Percentiles rank a stretch among this genome's conserved stretches.
These are phyloP conservation scores for Stenchaetothrips biformis DNA, from an alignment of 2,888 invertebrate genomes.

Conservation along the genomic window DNA sequence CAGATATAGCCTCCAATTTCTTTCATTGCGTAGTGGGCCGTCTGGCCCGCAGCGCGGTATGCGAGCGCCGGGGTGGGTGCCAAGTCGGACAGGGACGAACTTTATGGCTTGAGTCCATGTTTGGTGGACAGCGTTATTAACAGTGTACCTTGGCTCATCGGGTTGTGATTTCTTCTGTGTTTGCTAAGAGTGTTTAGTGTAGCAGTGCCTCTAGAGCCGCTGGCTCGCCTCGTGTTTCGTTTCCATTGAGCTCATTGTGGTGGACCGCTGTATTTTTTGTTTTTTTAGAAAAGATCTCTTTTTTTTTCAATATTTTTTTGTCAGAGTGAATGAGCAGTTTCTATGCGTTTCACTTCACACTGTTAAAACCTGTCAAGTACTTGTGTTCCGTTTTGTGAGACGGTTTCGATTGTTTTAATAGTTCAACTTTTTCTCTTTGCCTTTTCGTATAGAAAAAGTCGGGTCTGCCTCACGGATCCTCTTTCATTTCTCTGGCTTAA, in stretches of 20 bases:
- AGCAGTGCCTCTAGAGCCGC: not conserved
- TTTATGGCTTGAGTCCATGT: not conserved
- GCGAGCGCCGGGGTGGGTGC: no score
- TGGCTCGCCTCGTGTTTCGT: not conserved
- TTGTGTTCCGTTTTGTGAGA: not conserved
- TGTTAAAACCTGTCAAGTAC: not conserved
- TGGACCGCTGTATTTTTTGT: not conserved
- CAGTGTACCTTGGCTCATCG: not conserved
- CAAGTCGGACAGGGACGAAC: no score
- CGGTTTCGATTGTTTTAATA: not conserved
- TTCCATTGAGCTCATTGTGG: not conserved
- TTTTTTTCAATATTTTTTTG: slow-evolving; percentile 22
- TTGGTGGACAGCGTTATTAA: not conserved
- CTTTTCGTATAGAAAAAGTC: no score
- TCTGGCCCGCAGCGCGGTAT: no score
- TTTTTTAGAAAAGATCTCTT: not conserved
- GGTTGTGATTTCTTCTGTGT: slow-evolving; percentile 11
- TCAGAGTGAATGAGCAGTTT: not conserved
- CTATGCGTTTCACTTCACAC: not conserved
- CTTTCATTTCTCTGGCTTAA: no score
- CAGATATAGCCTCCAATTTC: not conserved
- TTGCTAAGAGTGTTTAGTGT: not conserved
- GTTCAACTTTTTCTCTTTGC: no score
- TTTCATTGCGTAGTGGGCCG: not conserved
- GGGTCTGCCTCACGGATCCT: no score